Base-by-base conservation (phyloP, 2,888 invertebrate species). In the Plagiodera versicolora region DNA sequence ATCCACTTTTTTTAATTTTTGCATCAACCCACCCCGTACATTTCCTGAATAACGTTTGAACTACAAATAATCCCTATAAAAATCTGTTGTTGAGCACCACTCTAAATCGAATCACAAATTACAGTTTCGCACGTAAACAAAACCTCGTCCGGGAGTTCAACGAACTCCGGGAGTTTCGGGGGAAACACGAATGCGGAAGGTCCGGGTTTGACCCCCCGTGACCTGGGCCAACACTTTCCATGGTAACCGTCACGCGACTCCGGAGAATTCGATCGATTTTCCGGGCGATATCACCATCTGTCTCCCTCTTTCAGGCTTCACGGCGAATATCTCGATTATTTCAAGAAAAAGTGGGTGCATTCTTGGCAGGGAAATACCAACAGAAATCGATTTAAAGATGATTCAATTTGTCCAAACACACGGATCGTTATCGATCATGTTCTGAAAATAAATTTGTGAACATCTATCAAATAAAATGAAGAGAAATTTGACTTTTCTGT, bases 191-290 rank as follows among this genome's bases (percentile, higher is more conserved):
- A 74, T 79, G 77, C 76, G 79, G 77, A 79, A 79, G 79, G 79
- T 78, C 78, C 79, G 80, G 79, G 79, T 80, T 79, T 81, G 81
- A 81, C 80, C 81, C 77, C 79, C 67, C 77, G 76, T 80, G 80
- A 81, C 81, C 81, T 79, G 80, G 79, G 79, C 77, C 79, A 81
- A 81, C 81, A 81, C 80, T 81, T 80, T 80, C 80, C 80, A 80
- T 81, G 81, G 80, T 80, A 80, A 80, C 80, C 80, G 77, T 75
- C 80, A 80, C 80, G 80, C 80, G 80, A 79, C 77, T 79, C 77
- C 75, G 75, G 75, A 75, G 73, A 75, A 72, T 71, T 68, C 74
- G 75, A 80, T 80, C 80, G 80, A 80, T 80, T 77, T 73, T 70
- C 70, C 67, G 70, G 60, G 62, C 62, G 57, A 64, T 66, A 60